Evolutionary conservation across 2,797 vertebrate genomes (phyloP).

Genomic region (Sebastolobus alascanus): DNA sequence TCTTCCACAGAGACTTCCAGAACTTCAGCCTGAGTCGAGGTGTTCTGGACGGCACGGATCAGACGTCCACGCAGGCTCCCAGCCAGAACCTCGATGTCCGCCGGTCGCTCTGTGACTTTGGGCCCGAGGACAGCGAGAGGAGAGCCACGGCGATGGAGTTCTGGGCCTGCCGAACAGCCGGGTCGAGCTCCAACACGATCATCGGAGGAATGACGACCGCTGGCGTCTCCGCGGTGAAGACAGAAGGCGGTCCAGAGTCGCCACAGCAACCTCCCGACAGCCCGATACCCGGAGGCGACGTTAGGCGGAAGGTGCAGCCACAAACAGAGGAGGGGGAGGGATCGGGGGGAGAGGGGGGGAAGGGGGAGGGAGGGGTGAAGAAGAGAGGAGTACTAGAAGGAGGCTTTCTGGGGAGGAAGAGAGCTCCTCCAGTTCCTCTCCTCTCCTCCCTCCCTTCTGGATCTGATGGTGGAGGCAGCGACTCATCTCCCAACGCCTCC

Average conservation of each 20-base stretch:
- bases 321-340: conserved; percentile 88
- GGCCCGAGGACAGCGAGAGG: conserved; percentile 78
- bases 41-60: conserved; percentile 80
- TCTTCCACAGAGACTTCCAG: conserved; percentile 89
- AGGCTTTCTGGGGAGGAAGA: conserved; percentile 91
- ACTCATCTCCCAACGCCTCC: conserved; percentile 90
- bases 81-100: conserved; percentile 63
- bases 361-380: conserved; percentile 86
- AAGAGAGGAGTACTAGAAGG: conserved; percentile 92
- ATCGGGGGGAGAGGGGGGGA: conserved; percentile 79
- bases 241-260: conserved; percentile 79
- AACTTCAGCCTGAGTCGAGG: conserved; percentile 88
- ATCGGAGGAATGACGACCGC: conserved; percentile 17
- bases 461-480: conserved; percentile 87
- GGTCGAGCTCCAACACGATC: conserved; percentile 64
- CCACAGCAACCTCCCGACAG: conserved; percentile 83
- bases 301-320: conserved; percentile 81
- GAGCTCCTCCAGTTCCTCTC: conserved; percentile 86
- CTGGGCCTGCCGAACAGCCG: conserved; percentile 75
- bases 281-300: conserved; percentile 80
- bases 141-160: conserved; percentile 82
- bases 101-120: conserved; percentile 78
- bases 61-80: conserved; percentile 61
- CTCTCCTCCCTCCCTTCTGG: conserved; percentile 86
- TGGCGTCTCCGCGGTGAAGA: conserved; percentile 25